Conservation (phyloP, 1,140 invertebrate species). For the Zelostemma sp. region DNA sequence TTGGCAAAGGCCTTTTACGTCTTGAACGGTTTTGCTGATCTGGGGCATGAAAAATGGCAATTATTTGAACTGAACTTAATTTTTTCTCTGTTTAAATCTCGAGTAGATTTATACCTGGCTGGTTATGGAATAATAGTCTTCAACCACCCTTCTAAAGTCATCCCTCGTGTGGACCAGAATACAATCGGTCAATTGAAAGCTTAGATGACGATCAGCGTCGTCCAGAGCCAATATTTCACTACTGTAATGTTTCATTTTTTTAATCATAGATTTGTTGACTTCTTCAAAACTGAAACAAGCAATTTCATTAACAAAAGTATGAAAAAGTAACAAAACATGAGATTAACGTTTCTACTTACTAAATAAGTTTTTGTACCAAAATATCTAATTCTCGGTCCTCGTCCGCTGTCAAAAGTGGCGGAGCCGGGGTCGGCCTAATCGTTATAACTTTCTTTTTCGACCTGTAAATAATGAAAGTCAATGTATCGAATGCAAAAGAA, state of each 20-base stretch:
- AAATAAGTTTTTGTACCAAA: slow-evolving; percentile 61
- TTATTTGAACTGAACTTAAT: too few relatives aligned
- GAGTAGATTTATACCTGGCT: slow-evolving; percentile 61
- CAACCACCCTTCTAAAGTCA: slow-evolving; percentile 61
- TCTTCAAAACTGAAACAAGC: slow-evolving; percentile 57
- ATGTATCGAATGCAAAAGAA: too few relatives aligned
- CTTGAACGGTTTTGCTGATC: slow-evolving; percentile 62
- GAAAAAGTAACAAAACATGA: too few relatives aligned
- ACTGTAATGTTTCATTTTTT: slow-evolving; percentile 66
- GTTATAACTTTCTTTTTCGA: slow-evolving; percentile 57
- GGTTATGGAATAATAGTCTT: slow-evolving; percentile 66
- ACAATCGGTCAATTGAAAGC: slow-evolving; percentile 59
- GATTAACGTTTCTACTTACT: too few relatives aligned
- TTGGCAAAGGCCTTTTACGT: slow-evolving; percentile 50
- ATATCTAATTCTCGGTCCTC: slow-evolving; percentile 62
- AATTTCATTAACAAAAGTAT: too few relatives aligned
- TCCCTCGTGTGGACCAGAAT: slow-evolving; percentile 58
- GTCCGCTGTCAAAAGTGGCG: slow-evolving; percentile 52
- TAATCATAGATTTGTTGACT: slow-evolving; percentile 60
- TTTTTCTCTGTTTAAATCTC: too few relatives aligned
- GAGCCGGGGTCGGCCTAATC: slow-evolving; percentile 57
- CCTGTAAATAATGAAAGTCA: too few relatives aligned
- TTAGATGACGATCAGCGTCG: slow-evolving; percentile 61
- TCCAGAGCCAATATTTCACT: slow-evolving; percentile 55
- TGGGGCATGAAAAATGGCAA: slow-evolving; percentile 25